phyloP scores from a whole-genome alignment of 1,140 invertebrate species.

The Heterodera carotae region DNA sequence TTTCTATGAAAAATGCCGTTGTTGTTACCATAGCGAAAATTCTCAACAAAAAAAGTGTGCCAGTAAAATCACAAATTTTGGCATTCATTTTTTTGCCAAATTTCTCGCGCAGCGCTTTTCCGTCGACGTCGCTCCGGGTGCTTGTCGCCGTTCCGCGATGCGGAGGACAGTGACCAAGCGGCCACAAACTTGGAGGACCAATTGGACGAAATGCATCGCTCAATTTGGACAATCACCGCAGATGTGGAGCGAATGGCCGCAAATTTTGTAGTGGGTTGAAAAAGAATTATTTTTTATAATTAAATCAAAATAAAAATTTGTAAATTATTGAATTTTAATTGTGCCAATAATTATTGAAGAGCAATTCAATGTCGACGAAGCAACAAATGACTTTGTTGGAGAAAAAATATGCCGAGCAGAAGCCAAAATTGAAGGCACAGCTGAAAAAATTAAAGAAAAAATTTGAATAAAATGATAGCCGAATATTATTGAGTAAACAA shows the following conservation, averaged over 20 bases:
- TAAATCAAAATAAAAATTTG: background rate
- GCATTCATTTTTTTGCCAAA: no score
- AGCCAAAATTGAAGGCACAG: background rate
- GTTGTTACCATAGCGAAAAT: no score
- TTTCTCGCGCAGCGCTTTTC: background rate
- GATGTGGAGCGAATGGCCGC: slow-evolving; percentile 6
- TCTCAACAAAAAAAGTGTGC: no score
- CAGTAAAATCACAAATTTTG: no score
- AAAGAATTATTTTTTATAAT: background rate
- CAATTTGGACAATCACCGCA: background rate
- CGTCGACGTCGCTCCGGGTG: background rate
- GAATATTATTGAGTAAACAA: no score
- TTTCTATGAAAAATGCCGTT: no score
- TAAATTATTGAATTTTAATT: background rate
- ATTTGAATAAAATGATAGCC: background rate
- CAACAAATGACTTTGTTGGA: background rate
- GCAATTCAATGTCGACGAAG: background rate
- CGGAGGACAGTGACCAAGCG: slow-evolving; percentile 8
- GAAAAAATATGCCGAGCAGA: background rate
- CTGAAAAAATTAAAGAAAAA: background rate
- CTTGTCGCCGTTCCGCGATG: background rate
- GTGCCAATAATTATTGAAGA: background rate
- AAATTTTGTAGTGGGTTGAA: slow-evolving; percentile 12
- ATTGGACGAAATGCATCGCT: background rate
- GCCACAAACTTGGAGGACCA: background rate